These are phyloP conservation scores for Allacma fusca DNA, from an alignment of 2,888 invertebrate species.

Conservation along the genomic window DNA sequence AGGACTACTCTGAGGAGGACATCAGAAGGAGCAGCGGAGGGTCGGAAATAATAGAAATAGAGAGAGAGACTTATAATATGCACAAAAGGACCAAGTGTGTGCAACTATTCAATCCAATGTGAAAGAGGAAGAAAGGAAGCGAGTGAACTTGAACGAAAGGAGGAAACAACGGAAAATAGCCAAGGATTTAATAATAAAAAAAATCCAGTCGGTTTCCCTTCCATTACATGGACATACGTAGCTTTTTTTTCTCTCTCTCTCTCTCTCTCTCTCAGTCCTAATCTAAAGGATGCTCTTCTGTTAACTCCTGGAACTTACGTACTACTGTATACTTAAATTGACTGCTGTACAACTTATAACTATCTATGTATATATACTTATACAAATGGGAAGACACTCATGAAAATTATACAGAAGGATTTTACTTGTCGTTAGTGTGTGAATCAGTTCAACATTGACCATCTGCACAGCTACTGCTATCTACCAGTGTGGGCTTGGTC, in stretches of 20 bases:
- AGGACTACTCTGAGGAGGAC: too few relatives aligned
- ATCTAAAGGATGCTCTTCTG: too few relatives aligned
- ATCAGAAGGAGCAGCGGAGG: too few relatives aligned
- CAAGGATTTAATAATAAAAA: slow-evolving; percentile 10
- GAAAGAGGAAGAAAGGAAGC: slow-evolving; percentile 12
- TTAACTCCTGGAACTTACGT: too few relatives aligned
- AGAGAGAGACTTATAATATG: too few relatives aligned
- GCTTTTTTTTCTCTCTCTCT: not conserved
- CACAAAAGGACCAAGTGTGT: not conserved
- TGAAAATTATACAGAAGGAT: slow-evolving; percentile 14
- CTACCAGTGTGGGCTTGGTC: too few relatives aligned
- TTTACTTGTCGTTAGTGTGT: slow-evolving; percentile 4
- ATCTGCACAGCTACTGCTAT: slow-evolving; percentile 27
- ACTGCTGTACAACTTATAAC: too few relatives aligned
- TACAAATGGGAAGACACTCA: too few relatives aligned
- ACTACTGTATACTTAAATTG: too few relatives aligned
- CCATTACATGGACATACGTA: not conserved
- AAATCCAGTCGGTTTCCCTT: not conserved
- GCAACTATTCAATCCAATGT: slow-evolving; percentile 1
- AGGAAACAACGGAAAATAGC: slow-evolving; percentile 18
- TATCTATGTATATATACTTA: too few relatives aligned
- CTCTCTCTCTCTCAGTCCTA: not conserved
- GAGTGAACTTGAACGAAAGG: slow-evolving; percentile 33
- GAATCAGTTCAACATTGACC: slow-evolving; percentile 33
- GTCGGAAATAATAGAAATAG: too few relatives aligned